Evolutionary conservation across 2,888 invertebrate genomes (phyloP), one percentile per base, ranked within the genome.

Genomic region (Amphimallon solstitiale): DNA sequence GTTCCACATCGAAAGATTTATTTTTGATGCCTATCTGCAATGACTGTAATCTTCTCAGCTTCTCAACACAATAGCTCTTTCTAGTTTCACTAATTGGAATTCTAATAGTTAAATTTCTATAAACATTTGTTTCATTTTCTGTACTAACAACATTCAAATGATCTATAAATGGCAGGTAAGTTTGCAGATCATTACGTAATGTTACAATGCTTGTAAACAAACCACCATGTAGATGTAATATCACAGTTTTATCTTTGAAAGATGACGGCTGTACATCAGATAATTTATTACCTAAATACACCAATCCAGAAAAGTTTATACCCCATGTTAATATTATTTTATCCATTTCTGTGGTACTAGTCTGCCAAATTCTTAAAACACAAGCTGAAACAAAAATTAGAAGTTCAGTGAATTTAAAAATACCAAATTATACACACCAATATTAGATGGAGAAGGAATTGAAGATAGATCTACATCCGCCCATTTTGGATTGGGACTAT

Each of bases 221-320:
- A 2, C 95, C 95, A 37, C 94, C 94, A 69, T 92, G 92, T 87
- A 96, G 89, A 84, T 92, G 91, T 81, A 97, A 94, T 74, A 97
- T 89, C 73, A 95, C 82, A 46, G 92, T 89, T 79, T 92, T 90
- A 49, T 86, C 84, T 78, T 86, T 86, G 73, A 93, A 89, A 74
- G 89, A 86, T 63, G 86, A 86, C 1, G 90, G 88, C 43, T 89
- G 87, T 76, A 90, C 87, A 72, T 86, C 86, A 9, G 88, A 84
- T 63, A 90, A 80, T 78, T 90, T 89, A 52, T 89, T 88, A 52
- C 92, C 90, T 45, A 92, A 86, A 75, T 91, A 92, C 60, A 91
- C 86, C 10, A 97, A 85, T 0, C 95, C 95, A 65, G 91, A 91
- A 75, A 97, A 90, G 76, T 93, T 91, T 2, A 97, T 88, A 1